Base-by-base conservation (phyloP, 2,888 invertebrate species). In the Scaptomyza caliginosa region DNA sequence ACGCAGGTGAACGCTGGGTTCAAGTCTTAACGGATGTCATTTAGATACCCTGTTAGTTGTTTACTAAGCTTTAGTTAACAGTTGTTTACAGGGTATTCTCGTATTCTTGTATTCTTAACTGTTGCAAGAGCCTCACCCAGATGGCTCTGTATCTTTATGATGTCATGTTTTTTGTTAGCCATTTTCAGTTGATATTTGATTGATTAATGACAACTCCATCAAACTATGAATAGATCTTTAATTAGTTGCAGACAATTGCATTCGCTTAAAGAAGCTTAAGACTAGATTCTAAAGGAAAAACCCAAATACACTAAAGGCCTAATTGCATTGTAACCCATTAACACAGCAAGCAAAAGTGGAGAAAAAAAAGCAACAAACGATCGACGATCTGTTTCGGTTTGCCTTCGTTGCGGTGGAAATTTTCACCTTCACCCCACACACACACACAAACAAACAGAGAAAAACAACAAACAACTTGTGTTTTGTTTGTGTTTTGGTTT, bases 241-340 rank as follows among this genome's bases (percentile, higher is more conserved):
- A 72, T 72, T 60, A 56, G 70, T 54, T 69, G 16, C 63, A 52
- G 54, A 40, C 49, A 49, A 59, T 63, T 64, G 34, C 60, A 39
- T 34, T 7, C 13, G 28, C 5, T 13, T n/a, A 30, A 8, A 24
- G n/a, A n/a, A n/a, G n/a, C n/a, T n/a, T n/a, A n/a, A n/a, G n/a
- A n/a, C n/a, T n/a, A n/a, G n/a, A n/a, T n/a, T n/a, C n/a, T n/a
- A n/a, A n/a, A n/a, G n/a, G n/a, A 24, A 24, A 24, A 24, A 24
- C 8, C 8, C 24, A n/a, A n/a, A n/a, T n/a, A n/a, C n/a, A n/a
- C n/a, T n/a, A n/a, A n/a, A n/a, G n/a, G n/a, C 81, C 81, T 77
- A 81, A 81, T 86, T 86, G 84, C 86, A 83, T 64, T 86, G 86
- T 81, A 81, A 81, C 80, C 86, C 83, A 81, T 81, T 81, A 81